phyloP scores from a whole-genome alignment of 2,113 vertebrate genomes.

The Rhinichthys klamathensis region DNA sequence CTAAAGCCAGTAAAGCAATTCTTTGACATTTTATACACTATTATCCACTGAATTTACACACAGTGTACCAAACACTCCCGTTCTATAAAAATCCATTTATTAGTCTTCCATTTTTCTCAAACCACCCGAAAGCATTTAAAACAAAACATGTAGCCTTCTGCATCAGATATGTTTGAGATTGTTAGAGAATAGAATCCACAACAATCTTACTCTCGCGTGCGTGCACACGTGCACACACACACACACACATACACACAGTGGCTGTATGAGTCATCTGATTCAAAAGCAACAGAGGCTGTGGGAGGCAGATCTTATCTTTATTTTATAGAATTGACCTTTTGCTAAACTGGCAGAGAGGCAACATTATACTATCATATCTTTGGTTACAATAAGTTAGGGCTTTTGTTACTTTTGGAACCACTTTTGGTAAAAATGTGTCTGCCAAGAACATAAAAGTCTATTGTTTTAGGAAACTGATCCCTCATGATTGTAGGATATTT shows the following conservation, averaged over 20 bases:
- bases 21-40: neutral
- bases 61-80: neutral
- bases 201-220: neutral
- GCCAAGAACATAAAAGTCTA: slow-evolving; percentile 27
- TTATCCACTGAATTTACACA: neutral
- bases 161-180: neutral
- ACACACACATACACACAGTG: neutral
- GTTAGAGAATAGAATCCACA: neutral
- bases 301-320: slow-evolving; percentile 1
- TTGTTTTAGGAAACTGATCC: slow-evolving; percentile 43
- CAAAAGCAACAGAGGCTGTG: neutral
- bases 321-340: slow-evolving; percentile 24
- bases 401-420: neutral
- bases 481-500: slow-evolving; percentile 48
- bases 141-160: neutral
- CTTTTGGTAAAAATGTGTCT: neutral
- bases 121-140: neutral
- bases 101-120: neutral
- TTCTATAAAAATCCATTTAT: neutral
- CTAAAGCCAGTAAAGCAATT: neutral
- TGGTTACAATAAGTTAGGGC: neutral
- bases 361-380: neutral
- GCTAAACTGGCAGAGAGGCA: neutral
- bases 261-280: neutral
- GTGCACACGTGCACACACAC: no score